Evolutionary conservation across 2,888 invertebrate genomes (phyloP), one percentile per base, ranked within the genome.

Genomic region (Amblyteles armatorius): DNA sequence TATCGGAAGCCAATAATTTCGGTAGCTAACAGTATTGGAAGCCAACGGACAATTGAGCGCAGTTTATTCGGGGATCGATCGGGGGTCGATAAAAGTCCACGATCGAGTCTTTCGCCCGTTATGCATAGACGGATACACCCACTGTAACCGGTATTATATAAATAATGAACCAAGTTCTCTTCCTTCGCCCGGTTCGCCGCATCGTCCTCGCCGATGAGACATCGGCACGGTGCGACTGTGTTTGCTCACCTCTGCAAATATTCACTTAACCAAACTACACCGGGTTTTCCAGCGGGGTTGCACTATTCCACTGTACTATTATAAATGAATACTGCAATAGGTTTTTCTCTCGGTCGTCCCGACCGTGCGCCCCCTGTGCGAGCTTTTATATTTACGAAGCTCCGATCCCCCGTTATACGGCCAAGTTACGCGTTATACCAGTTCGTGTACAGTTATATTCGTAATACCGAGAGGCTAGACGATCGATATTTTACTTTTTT

Each of bases 181-280:
- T 55, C 52, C 63, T n/a, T 67, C 52, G 65, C n/a, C 11, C 55
- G 44, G 63, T 33, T 33, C 69, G 74, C 68, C 60, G 33, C 50
- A 52, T 63, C 69, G 74, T 48, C 33, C 50, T 36, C 52, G 72
- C 9, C 9, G 77, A 72, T 55, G 81, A 73, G 82, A 82, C 73
- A 52, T 73, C 74, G 55, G 40, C 19, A 69, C 73, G 71, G 65
- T 22, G 22, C 76, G 84, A 86, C 86, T 83, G 88, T 90, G 90
- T 91, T 91, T 91, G 90, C 89, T 89, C 88, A 90, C 87, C 89
- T 90, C 90, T 89, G 90, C 88, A 91, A 91, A 91, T 91, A 91
- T 90, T 89, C 88, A 88, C 88, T 88, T 88, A 87, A 86, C 87
- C 87, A 88, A 87, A 80, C 83, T 71, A 50, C 60, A 57, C 76